Evolutionary conservation across 2,113 vertebrate genomes (phyloP).

Genomic region (Oenanthe melanoleuca): DNA sequence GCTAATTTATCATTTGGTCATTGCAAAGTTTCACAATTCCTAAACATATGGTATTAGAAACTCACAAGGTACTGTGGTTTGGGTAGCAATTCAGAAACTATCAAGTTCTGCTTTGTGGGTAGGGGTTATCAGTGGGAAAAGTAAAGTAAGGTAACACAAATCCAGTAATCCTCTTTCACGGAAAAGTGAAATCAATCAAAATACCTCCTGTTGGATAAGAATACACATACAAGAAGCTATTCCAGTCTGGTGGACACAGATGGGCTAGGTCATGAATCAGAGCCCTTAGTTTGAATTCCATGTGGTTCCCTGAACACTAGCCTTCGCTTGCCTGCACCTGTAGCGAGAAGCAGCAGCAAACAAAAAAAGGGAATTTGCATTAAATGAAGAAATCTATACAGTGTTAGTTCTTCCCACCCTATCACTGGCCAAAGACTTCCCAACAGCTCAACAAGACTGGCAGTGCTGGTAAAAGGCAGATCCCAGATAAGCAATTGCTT

Average conservation of each 20-base stretch:
- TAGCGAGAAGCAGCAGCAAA: neutral
- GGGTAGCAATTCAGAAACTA: neutral
- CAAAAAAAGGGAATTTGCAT: neutral
- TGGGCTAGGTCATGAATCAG: neutral
- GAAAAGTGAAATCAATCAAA: neutral
- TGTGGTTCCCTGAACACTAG: neutral
- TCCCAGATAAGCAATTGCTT: neutral
- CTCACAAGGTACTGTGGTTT: neutral
- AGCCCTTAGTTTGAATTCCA: neutral
- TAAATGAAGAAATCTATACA: neutral
- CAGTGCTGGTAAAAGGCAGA: neutral
- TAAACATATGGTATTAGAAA: neutral
- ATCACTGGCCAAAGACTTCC: neutral
- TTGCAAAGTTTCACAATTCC: neutral
- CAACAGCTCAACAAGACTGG: neutral
- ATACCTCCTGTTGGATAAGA: neutral
- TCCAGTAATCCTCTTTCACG: neutral
- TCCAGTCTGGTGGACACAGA: neutral
- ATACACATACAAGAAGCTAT: neutral
- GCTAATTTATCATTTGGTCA: neutral
- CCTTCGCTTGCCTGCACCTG: fast-evolving
- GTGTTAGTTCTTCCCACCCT: neutral
- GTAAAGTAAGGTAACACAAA: neutral
- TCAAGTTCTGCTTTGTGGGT: neutral
- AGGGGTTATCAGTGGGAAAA: neutral